These are phyloP conservation scores for Pogonognathellus flavescens DNA, from an alignment of 1,140 invertebrate species.

Conservation along the genomic window DNA sequence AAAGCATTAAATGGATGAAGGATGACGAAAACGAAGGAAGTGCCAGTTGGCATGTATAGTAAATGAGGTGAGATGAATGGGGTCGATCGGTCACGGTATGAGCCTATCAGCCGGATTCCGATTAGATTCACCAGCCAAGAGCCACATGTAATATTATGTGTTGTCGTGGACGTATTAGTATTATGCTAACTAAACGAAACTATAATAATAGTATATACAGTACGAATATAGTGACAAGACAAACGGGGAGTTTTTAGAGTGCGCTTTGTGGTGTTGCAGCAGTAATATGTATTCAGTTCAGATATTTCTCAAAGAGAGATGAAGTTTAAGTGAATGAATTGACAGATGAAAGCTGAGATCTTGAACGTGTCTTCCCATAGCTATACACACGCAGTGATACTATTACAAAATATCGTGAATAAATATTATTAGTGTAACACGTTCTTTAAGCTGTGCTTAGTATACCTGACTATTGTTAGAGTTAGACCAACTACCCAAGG, in stretches of 20 bases:
- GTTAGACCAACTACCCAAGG: too few relatives aligned
- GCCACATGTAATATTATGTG: too few relatives aligned
- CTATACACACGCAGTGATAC: background rate
- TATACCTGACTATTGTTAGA: too few relatives aligned
- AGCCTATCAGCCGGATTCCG: constrained; percentile 44
- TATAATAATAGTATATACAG: background rate
- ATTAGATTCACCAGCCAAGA: constrained; percentile 36
- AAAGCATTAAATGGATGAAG: constrained; percentile 56
- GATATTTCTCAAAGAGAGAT: background rate
- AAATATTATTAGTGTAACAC: background rate
- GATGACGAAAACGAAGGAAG: constrained; percentile 57
- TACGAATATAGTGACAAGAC: background rate
- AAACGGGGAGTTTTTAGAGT: background rate
- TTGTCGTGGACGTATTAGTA: too few relatives aligned
- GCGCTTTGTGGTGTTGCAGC: background rate
- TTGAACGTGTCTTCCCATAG: constrained; percentile 35
- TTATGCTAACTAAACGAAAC: background rate
- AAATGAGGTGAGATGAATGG: constrained; percentile 66
- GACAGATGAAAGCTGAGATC: constrained; percentile 36
- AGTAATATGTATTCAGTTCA: constrained; percentile 6
- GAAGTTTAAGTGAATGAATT: constrained; percentile 38
- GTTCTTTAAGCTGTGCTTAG: too few relatives aligned
- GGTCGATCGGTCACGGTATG: constrained; percentile 62
- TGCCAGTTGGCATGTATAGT: constrained; percentile 62
- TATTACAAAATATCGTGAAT: background rate